A percentile compares a stretch with the other conserved stretches of the same genome.
Evolutionary conservation across 2,797 vertebrate species (phyloP).

Genomic region (Bovichtus variegatus): DNA sequence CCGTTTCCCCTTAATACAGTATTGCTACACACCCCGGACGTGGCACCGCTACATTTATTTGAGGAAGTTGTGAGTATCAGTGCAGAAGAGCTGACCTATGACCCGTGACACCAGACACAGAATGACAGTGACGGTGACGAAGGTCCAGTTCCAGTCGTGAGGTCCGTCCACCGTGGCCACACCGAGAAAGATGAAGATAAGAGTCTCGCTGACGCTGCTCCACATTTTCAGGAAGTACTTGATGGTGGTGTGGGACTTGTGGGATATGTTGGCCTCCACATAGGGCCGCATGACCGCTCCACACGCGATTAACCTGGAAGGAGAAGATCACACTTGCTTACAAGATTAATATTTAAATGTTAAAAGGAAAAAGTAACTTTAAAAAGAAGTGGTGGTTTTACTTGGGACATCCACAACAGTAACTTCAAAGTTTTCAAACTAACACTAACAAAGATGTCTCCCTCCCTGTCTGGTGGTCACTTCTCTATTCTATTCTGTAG

Average conservation of each 20-base stretch:
- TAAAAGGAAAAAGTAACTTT: background rate
- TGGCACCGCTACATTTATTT: background rate
- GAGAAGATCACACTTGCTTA: background rate
- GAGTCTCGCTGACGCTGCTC: slow-evolving; percentile 98
- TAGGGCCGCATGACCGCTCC: slow-evolving; percentile 96
- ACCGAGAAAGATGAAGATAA: slow-evolving; percentile 98
- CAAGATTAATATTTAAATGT: background rate
- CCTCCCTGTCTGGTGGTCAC: slow-evolving; percentile 29
- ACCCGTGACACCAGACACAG: slow-evolving; percentile 94
- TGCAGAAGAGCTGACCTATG: slow-evolving; percentile 85
- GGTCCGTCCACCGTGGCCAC: slow-evolving; percentile 94
- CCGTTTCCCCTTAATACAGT: background rate
- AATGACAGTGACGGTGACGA: slow-evolving; percentile 92
- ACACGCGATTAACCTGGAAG: slow-evolving; percentile 91
- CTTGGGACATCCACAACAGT: background rate
- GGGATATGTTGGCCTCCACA: slow-evolving; percentile 98
- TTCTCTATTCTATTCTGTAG: slow-evolving; percentile 45
- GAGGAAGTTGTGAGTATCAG: background rate
- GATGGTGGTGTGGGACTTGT: slow-evolving; percentile 99
- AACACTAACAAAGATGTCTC: background rate
- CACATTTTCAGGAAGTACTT: slow-evolving; percentile 99
- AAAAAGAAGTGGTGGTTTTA: background rate
- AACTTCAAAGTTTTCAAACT: background rate
- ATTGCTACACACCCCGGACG: background rate
- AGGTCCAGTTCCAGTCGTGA: slow-evolving; percentile 96